These are phyloP conservation scores for Euleptes europaea DNA, from an alignment of 2,113 vertebrate genomes.

Conservation along the genomic window DNA sequence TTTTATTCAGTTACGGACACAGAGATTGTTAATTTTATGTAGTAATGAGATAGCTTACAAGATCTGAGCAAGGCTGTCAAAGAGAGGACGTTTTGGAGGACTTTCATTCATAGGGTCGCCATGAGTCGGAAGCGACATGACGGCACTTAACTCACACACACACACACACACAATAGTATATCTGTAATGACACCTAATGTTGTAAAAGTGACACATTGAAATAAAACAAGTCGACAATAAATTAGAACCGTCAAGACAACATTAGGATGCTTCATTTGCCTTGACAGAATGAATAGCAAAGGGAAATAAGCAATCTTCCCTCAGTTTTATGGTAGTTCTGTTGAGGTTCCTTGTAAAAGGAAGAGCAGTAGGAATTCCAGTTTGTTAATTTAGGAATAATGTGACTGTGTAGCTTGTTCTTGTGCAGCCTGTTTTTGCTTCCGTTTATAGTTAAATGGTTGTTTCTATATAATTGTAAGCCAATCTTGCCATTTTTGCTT, in stretches of 20 bases:
- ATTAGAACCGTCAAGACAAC: not conserved
- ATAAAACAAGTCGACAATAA: not conserved
- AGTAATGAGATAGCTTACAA: not conserved
- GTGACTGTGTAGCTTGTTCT: not conserved
- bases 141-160: no score
- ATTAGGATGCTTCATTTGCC: not conserved
- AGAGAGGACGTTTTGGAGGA: no score
- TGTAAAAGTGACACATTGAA: not conserved
- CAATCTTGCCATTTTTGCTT: not conserved
- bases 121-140: no score
- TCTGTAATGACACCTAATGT: not conserved
- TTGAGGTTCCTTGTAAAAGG: not conserved
- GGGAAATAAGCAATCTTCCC: not conserved
- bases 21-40: not conserved
- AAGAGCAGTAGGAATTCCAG: not conserved
- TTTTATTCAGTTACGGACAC: not conserved
- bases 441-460: no score
- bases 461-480: no score
- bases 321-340: not conserved
- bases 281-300: not conserved
- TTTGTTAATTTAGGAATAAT: not conserved
- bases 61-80: no score
- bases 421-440: no score
- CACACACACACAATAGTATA: no score
- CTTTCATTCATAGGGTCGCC: no score